phyloP scores from a whole-genome alignment of 1,140 invertebrate genomes.

The Diprion similis region DNA sequence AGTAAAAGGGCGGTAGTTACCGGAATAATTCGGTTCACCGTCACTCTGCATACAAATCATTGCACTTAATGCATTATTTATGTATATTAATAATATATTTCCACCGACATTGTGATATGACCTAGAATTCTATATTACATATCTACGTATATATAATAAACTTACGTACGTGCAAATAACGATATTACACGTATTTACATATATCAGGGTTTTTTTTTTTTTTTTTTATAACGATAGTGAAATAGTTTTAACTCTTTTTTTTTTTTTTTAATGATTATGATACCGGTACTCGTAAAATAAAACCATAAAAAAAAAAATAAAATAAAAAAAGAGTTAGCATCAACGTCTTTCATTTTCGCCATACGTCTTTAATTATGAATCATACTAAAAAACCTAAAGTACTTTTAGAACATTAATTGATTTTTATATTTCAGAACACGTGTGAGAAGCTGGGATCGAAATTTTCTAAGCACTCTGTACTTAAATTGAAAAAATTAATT shows the following conservation, averaged over 20 bases:
- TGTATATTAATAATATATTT: background rate
- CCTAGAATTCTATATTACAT: background rate
- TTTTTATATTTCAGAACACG: background rate
- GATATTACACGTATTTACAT: background rate
- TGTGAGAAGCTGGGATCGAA: too few relatives aligned
- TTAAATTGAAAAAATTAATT: too few relatives aligned
- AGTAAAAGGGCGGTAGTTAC: background rate
- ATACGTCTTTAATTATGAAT: background rate
- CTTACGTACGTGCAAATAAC: background rate
- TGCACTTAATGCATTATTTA: background rate
- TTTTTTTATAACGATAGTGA: background rate
- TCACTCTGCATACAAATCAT: background rate
- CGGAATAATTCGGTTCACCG: background rate
- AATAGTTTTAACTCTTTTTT: background rate
- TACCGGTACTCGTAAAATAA: too few relatives aligned
- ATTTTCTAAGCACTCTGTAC: too few relatives aligned
- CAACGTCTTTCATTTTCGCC: too few relatives aligned
- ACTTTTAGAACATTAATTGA: too few relatives aligned
- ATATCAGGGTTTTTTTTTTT: background rate
- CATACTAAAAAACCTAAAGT: too few relatives aligned
- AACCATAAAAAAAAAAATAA: too few relatives aligned
- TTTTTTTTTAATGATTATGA: too few relatives aligned
- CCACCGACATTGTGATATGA: constrained; percentile 2
- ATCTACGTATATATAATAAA: too few relatives aligned
- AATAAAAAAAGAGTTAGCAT: too few relatives aligned